Base-by-base conservation (phyloP, 2,888 invertebrate genomes). In the Orchestes rusci region DNA sequence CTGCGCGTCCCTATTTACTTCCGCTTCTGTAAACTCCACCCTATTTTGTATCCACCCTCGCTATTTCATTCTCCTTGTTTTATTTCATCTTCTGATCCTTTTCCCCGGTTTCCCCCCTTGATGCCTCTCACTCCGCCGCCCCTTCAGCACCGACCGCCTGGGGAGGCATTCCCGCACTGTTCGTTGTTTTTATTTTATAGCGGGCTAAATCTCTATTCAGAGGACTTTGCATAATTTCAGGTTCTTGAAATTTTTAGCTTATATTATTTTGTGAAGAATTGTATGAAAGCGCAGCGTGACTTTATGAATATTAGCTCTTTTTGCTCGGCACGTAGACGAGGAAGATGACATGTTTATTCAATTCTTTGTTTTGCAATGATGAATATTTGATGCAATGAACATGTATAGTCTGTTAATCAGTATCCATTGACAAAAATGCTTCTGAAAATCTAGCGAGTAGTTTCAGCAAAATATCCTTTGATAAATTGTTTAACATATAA, bases 1-100 rank as follows among this genome's bases (percentile, higher is more conserved):
- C 17, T 61, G 60, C 64, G 65, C 65, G 63, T 63, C 67, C 67
- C 67, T 64, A 72, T 74, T 74, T 74, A 71, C 73, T 74, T 73
- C 73, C 73, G 73, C 73, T 73, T 70, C 73, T 67, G 68, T 73
- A 72, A 73, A 74, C 63, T 63, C 63, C 63, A 63, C 63, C 63
- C 63, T 58, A 62, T 63, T 63, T 63, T 62, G 66, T 68, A 68
- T 68, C 66, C 66, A 65, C 66, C 65, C 67, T 70, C 68, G 67
- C 70, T 70, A 64, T 67, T 67, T 68, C 69, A 68, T 68, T 69
- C 60, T 60, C 66, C 67, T 67, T 67, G 67, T 67, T 67, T 67
- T 66, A 66, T 67, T 67, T 65, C 66, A 67, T 68, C 68, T 67
- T 64, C 66, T 65, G 66, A 67, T 65, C 63, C 64, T 59, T 59